A percentile compares a stretch with the other conserved stretches of the same genome.
These are phyloP conservation scores for Megaceryle torquata DNA, from an alignment of 2,113 vertebrate genomes.

Conservation along the genomic window DNA sequence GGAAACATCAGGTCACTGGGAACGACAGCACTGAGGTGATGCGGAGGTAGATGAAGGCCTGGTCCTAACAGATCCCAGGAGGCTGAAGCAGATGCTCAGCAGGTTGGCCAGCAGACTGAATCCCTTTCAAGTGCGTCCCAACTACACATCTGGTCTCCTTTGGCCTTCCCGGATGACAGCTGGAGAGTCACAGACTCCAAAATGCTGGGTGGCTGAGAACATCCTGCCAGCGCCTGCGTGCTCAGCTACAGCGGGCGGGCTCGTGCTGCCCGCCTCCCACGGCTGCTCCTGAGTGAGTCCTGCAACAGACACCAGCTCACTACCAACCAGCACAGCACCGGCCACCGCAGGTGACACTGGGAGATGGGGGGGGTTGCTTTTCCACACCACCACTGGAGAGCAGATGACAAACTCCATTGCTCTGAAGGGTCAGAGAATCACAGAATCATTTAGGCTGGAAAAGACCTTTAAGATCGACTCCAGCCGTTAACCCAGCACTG, in stretches of 20 bases:
- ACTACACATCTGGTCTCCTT: neutral
- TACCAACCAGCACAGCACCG: neutral
- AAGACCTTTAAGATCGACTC: neutral
- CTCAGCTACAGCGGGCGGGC: neutral
- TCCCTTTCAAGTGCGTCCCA: neutral
- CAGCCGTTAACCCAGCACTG: neutral
- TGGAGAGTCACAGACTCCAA: neutral
- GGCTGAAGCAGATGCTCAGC: neutral
- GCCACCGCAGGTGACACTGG: rapidly evolving
- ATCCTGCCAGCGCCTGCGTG: rapidly evolving
- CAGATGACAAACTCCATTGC: neutral
- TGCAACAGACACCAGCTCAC: neutral
- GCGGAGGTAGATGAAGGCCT: neutral
- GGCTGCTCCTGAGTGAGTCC: neutral
- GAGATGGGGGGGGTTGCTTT: neutral
- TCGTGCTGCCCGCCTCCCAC: rapidly evolving
- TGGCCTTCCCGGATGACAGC: rapidly evolving
- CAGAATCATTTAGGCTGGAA: neutral
- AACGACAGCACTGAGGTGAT: neutral
- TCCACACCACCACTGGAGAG: neutral
- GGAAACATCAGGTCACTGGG: neutral
- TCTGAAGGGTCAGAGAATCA: neutral
- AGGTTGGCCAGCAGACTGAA: neutral
- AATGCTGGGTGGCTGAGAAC: rapidly evolving
- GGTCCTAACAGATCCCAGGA: neutral